Base-by-base conservation (phyloP, 2,113 vertebrate species). In the Murina feae region DNA sequence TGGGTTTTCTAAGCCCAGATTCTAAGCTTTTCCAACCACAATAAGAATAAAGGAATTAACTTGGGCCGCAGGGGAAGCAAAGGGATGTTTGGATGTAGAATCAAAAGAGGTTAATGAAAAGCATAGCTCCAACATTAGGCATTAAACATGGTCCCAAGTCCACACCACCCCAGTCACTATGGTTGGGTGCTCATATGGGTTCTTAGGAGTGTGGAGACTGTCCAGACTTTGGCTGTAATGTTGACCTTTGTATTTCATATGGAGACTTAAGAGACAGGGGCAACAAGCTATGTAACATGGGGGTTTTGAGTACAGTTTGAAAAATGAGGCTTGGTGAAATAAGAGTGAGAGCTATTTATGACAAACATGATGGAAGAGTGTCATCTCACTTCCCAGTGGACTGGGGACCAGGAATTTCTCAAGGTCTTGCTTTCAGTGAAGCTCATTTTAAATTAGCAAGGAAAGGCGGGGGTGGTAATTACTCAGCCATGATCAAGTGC, bases 391-490 rank as follows among this genome's bases (percentile, higher is more conserved):
- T 94, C 28, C 42, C 5, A 20, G 0, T 9, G 21, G 14, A 9
- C 1, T 32, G 0, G 65, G 16, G 32, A 69, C 20, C 18, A 30
- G 55, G 35, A 18, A 51, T 66, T 66, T 71, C 58, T 55, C 32
- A 72, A 42, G 35, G 8, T 75, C 69, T 89, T 81, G 16, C 11
- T 87, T 80, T 69, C 25, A 30, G 28, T 8, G 28, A 91, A 78
- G 17, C 69, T 47, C 37, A 66, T 86, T 93, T 85, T 87, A 89
- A 76, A 83, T 37, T 23, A 83, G 32, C 89, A 10, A 68, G 13
- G 51, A 30, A 84, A 86, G 16, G 13, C n/a, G 20, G 35, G 44
- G 30, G 2, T 28, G 76, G 65, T 72, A 23, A 86, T 35, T 32
- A 39, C 1, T 47, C 13, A 39, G 25, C 32, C 9, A 30, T 20